Evolutionary conservation across 2,797 vertebrate genomes (phyloP).

Genomic region (Gorsachius magnificus): DNA sequence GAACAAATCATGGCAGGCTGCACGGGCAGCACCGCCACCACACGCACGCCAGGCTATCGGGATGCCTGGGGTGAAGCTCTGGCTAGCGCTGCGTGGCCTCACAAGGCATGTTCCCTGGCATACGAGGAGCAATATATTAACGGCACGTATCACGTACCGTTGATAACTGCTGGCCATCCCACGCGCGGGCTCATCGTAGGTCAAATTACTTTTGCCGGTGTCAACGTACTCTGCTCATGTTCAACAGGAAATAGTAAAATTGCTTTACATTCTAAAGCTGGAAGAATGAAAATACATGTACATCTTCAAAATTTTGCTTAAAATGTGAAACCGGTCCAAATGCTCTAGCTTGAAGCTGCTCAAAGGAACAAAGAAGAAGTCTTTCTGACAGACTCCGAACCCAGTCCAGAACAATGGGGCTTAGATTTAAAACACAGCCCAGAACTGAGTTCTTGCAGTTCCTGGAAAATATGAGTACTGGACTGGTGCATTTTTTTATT

Average conservation of each 20-base stretch:
- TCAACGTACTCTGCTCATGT: background rate
- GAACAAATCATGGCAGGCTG: background rate
- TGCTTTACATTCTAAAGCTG: background rate
- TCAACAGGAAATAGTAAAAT: background rate
- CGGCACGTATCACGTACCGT: slow-evolving; percentile 73
- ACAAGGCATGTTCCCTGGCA: slow-evolving; percentile 56
- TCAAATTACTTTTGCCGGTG: slow-evolving; percentile 83
- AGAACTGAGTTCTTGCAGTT: slow-evolving; percentile 59
- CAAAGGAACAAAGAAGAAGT: slow-evolving; percentile 29
- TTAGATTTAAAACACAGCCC: slow-evolving; percentile 57
- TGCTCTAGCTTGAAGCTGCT: slow-evolving; percentile 39
- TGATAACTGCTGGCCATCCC: slow-evolving; percentile 79
- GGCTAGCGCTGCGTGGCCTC: background rate
- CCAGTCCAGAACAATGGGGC: slow-evolving; percentile 47
- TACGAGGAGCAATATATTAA: background rate
- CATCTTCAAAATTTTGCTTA: slow-evolving; percentile 81
- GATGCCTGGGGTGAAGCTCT: background rate
- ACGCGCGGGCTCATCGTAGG: slow-evolving; percentile 76
- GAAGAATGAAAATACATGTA: slow-evolving; percentile 81
- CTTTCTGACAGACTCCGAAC: slow-evolving; percentile 25
- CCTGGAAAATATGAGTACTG: slow-evolving; percentile 56
- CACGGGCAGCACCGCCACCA: background rate
- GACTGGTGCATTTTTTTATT: slow-evolving; percentile 56
- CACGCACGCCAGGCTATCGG: background rate
- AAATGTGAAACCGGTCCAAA: slow-evolving; percentile 42